A percentile compares a stretch with the other conserved stretches of the same genome.
These are phyloP conservation scores for Megaptera novaeangliae DNA, from an alignment of 2,113 vertebrate genomes.

Conservation along the genomic window DNA sequence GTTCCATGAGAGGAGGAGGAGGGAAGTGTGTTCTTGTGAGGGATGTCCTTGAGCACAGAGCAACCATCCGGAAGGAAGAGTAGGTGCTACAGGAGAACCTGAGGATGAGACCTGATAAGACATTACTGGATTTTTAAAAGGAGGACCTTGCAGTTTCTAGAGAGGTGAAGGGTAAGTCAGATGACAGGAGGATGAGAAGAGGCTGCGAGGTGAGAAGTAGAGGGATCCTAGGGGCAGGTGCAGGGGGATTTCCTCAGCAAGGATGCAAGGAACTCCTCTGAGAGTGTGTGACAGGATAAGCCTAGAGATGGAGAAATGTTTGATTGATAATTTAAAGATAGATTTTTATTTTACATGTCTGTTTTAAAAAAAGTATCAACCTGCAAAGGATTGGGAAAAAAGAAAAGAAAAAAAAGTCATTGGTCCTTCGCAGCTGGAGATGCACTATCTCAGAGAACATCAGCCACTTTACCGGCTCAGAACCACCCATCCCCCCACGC, in stretches of 20 bases:
- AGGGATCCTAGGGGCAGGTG: rapidly evolving
- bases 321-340: background rate
- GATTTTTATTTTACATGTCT: background rate
- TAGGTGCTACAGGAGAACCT: background rate
- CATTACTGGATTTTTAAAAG: background rate
- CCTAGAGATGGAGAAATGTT: background rate
- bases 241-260: background rate
- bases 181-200: background rate
- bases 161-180: background rate
- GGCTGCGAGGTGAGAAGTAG: rapidly evolving
- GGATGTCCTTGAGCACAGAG: background rate
- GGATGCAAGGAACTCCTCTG: background rate
- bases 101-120: background rate
- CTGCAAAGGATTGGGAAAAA: background rate
- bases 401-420: background rate
- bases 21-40: background rate
- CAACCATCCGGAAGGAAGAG: background rate
- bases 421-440: background rate
- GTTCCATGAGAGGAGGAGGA: rapidly evolving
- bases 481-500: background rate
- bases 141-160: background rate
- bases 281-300: background rate
- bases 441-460: background rate
- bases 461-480: too few relatives aligned
- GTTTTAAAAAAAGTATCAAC: background rate